Percentiles rank a stretch among this genome's conserved stretches.
phyloP scores from a whole-genome alignment of 1,140 invertebrate species.

The Parasteatoda tepidariorum region DNA sequence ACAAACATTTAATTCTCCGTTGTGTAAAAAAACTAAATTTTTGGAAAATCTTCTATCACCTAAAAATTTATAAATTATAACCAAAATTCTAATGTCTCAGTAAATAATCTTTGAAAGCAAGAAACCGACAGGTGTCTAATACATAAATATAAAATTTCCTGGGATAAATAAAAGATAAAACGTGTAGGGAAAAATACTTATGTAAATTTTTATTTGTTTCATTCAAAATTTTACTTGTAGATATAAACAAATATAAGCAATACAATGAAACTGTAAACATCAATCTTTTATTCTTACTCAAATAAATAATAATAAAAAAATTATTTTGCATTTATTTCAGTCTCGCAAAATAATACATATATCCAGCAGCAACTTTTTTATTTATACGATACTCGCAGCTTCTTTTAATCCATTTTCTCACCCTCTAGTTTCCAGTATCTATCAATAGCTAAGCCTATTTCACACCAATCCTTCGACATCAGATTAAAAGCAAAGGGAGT shows the following conservation, averaged over 20 bases:
- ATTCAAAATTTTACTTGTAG: too few species aligned
- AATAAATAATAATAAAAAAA: neutral
- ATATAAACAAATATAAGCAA: neutral
- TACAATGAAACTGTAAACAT: neutral
- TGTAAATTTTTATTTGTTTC: too few species aligned
- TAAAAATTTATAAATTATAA: too few species aligned
- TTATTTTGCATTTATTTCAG: neutral
- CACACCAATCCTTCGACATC: conserved; percentile 24
- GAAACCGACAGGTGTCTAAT: too few species aligned
- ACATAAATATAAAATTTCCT: too few species aligned
- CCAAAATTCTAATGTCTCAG: too few species aligned
- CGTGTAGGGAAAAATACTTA: too few species aligned
- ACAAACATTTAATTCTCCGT: too few species aligned
- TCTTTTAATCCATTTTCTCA: neutral
- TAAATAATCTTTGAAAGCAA: too few species aligned
- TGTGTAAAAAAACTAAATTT: too few species aligned
- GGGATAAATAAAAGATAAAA: too few species aligned
- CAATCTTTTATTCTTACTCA: neutral
- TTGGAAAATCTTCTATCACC: too few species aligned
- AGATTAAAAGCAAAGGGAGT: conserved; percentile 14
- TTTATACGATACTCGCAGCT: neutral
- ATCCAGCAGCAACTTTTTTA: neutral
- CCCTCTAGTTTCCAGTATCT: neutral
- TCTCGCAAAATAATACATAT: neutral
- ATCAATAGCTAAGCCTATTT: conserved; percentile 35